Percentiles rank a stretch among this genome's conserved stretches.
Evolutionary conservation across 2,888 invertebrate genomes (phyloP).

Genomic region (Anagyrus pseudococci): DNA sequence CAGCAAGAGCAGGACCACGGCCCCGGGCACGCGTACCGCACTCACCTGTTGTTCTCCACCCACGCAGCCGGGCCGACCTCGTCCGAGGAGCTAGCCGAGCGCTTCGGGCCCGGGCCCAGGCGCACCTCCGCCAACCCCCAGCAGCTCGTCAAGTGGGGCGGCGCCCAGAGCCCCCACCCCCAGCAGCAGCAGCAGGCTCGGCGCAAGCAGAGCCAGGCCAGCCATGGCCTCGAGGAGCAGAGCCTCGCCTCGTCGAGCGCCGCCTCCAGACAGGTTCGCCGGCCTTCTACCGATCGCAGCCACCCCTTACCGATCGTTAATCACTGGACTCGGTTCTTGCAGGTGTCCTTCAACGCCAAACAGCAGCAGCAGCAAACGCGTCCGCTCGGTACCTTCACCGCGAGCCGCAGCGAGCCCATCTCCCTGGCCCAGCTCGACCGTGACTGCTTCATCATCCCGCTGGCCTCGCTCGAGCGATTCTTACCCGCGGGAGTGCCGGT

Average conservation of each 20-base stretch:
- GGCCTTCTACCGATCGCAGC: background rate
- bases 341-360: slow-evolving; percentile 60
- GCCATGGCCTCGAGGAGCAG: slow-evolving; percentile 21
- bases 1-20: slow-evolving; percentile 69
- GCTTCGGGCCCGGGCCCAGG: slow-evolving; percentile 55
- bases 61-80: slow-evolving; percentile 59
- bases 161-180: slow-evolving; percentile 35
- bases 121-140: slow-evolving; percentile 47
- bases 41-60: slow-evolving; percentile 85
- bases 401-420: slow-evolving; percentile 69
- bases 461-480: slow-evolving; percentile 86
- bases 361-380: slow-evolving; percentile 52
- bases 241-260: slow-evolving; percentile 46
- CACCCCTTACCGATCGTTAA: background rate
- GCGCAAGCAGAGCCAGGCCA: slow-evolving; percentile 41
- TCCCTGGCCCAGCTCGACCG: slow-evolving; percentile 83
- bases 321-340: slow-evolving; percentile 21
- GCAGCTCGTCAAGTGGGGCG: slow-evolving; percentile 58
- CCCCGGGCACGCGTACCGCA: slow-evolving; percentile 70
- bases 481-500: slow-evolving; percentile 90
- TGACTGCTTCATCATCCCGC: slow-evolving; percentile 93
- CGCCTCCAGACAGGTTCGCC: slow-evolving; percentile 56
- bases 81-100: slow-evolving; percentile 51
- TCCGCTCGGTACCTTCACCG: slow-evolving; percentile 52
- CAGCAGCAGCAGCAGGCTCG: slow-evolving; percentile 12